Conservation (phyloP, 2,888 invertebrate genomes). For the Eucriotettix oculatus region DNA sequence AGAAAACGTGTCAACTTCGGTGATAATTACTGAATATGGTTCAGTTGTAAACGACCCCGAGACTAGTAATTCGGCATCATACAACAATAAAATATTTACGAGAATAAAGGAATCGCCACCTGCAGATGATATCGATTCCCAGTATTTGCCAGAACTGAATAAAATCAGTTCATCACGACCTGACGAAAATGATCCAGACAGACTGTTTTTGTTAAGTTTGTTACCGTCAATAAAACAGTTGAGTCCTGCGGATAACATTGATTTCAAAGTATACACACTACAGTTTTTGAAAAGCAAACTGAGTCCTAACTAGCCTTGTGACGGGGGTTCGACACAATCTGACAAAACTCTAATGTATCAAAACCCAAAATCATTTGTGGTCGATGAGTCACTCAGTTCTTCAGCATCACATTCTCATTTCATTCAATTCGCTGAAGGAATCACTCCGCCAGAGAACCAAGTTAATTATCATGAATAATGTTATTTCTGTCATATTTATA, state of each 20-base stretch:
- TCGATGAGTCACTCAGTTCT: too few relatives aligned
- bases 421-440: too few relatives aligned
- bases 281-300: neutral
- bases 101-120: neutral
- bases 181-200: constrained; percentile 1
- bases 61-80: too few relatives aligned
- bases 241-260: neutral
- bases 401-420: too few relatives aligned
- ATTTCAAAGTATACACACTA: neutral
- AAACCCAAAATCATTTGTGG: too few relatives aligned
- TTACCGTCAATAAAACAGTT: neutral
- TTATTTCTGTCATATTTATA: too few relatives aligned
- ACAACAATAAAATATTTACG: neutral
- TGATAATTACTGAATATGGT: neutral
- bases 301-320: neutral
- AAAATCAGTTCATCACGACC: neutral
- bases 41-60: neutral
- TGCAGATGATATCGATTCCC: neutral
- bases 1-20: neutral
- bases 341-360: too few relatives aligned
- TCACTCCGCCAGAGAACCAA: too few relatives aligned
- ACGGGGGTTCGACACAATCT: too few relatives aligned
- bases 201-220: neutral
- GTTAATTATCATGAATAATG: too few relatives aligned
- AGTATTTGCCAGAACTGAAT: neutral